Evolutionary conservation across 2,797 vertebrate genomes (phyloP), one percentile per base, ranked within the genome.

Genomic region (Mormyrus hasselquistii): DNA sequence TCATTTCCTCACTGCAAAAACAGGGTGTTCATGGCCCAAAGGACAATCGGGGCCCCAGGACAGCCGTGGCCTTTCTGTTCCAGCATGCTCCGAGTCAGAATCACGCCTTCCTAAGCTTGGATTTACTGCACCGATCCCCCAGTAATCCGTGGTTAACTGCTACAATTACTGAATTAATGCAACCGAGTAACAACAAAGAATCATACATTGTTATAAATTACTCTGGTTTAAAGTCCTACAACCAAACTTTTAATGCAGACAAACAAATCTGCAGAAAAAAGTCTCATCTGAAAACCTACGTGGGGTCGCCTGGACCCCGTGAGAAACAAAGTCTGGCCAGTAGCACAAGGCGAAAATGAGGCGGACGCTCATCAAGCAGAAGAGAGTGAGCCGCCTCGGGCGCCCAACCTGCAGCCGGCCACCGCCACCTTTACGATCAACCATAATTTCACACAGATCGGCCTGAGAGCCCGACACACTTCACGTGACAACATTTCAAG

Each of bases 1-100:
- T 97, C 96, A 97, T 96, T 92, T 97, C 96, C 49, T 87, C 1
- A 90, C 96, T 97, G 82, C 52, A 90, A 82, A 62, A 5, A 10
- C 85, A 88, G 90, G 25, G 10, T 10, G 22, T 9, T 53, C 84
- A 86, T 29, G 29, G 84, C 5, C 12, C 47, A 16, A 16, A 34
- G 79, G 79, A 44, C 79, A n/a, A 6, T 19, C 19, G 69, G 34
- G 16, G 44, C 22, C 34, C 14, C 41, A 38, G 34, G 41, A 44
- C 41, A 44, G 44, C 38, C 8, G 0, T n/a, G 2, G 76, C 19
- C 9, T 47, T 83, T 47, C 79, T 22, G 10, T 83, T 19, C 79
- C 38, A 82, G 76, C 34, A n/a, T 41, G 41, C 25, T 2, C 3
- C 34, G 25, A 38, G 65, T 47, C 44, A 49, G 82, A 19, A 49